Base-by-base conservation (phyloP, 2,888 invertebrate genomes). In the Octodonta nipae region DNA sequence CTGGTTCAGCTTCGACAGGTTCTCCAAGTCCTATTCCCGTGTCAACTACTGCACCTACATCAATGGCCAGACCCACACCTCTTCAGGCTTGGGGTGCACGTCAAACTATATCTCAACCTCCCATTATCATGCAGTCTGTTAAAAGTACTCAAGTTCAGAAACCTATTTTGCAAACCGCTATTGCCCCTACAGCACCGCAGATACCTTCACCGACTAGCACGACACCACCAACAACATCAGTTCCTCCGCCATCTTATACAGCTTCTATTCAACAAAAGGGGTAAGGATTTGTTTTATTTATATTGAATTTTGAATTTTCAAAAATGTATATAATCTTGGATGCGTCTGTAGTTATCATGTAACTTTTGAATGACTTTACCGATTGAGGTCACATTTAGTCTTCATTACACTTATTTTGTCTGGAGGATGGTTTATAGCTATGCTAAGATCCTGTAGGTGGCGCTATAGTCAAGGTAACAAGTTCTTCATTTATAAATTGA, bases 121-220 rank as follows among this genome's bases (percentile, higher is more conserved):
- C 91, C 5, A 86, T 93, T 43, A 91, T 93, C 41, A 93, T 92
- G 89, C 91, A 92, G 59, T 87, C 89, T 15, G 93, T 93, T 11
- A 88, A 88, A 60, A 89, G 89, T 65, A 89, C 89, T 11, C 89
- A 91, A 61, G 91, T 89, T 22, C 89, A 89, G 55, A 93, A 92
- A 58, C 93, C 93, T 0, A 78, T 91, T 15, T 66, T 92, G 42
- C 93, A 93, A 64, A 93, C 91, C 10, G 93, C 93, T 6, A 86
- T 89, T 29, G 91, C 87, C n/a, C 91, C 91, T 1, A 78, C 81
- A 14, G 75, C 83, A 8, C 84, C 84, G 2, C 73, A 73, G 33
- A 69, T 74, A 13, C 69, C 73, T 3, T 64, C 71, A 36, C 61
- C 61, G 24, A 66, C 61, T 7, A 40, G 37, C 13, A 63, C 64